Conservation (phyloP, 2,113 vertebrate genomes). For the Corythornis cristatus region DNA sequence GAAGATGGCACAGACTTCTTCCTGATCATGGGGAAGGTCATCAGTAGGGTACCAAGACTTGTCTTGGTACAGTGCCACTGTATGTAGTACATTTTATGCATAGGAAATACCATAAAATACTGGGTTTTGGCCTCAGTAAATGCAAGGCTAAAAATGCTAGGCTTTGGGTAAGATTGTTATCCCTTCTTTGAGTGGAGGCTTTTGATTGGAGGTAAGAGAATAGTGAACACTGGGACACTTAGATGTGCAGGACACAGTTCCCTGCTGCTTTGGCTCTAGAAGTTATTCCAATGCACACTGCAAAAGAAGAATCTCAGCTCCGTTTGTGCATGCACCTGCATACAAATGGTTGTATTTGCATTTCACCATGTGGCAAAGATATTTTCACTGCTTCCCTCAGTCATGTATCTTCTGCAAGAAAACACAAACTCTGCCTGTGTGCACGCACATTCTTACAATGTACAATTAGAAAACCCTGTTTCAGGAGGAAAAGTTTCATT, state of each 20-base stretch:
- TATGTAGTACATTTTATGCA: rapidly evolving
- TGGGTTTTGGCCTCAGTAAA: neutral
- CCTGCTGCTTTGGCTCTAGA: neutral
- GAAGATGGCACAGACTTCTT: neutral
- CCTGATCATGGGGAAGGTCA: neutral
- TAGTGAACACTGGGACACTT: rapidly evolving
- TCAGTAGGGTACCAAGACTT: neutral
- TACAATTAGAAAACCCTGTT: neutral
- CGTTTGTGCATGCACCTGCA: neutral
- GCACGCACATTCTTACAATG: neutral
- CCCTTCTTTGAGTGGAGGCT: neutral
- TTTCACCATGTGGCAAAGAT: neutral
- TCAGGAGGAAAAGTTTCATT: neutral
- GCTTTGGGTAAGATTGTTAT: neutral
- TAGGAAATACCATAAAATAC: no score
- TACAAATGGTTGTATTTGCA: neutral
- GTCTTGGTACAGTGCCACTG: no score
- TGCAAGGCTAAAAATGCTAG: neutral
- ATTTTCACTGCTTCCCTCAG: neutral
- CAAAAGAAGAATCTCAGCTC: neutral
- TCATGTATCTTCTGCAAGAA: neutral
- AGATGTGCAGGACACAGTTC: neutral
- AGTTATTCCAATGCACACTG: neutral
- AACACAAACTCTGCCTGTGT: rapidly evolving
- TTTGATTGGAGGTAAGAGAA: neutral